Percentiles rank a stretch among this genome's conserved stretches.
phyloP scores from a whole-genome alignment of 2,888 invertebrate genomes.

The Dynastes tityus region DNA sequence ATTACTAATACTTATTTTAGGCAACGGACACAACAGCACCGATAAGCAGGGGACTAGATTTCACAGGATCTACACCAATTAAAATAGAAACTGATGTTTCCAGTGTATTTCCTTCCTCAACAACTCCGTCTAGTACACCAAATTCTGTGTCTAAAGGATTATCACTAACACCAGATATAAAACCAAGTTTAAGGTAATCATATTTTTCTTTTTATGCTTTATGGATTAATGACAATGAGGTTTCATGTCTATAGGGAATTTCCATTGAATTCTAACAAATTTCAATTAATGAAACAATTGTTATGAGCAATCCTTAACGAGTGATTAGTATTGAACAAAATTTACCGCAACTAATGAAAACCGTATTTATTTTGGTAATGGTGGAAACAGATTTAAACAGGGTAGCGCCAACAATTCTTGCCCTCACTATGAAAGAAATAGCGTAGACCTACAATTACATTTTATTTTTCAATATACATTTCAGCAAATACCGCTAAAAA shows the following conservation, averaged over 20 bases:
- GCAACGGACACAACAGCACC: slow-evolving; percentile 76
- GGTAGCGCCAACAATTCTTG: no score
- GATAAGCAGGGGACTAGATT: slow-evolving; percentile 70
- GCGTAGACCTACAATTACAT: background rate
- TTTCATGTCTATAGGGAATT: no score
- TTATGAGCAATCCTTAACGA: no score
- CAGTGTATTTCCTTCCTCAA: slow-evolving; percentile 67
- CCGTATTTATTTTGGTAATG: no score
- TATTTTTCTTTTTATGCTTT: background rate
- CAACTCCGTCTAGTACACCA: slow-evolving; percentile 72
- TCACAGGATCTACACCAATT: slow-evolving; percentile 65
- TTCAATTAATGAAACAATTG: no score
- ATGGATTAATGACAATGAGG: no score
- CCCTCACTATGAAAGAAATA: background rate
- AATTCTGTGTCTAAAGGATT: slow-evolving; percentile 71
- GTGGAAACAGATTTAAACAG: no score
- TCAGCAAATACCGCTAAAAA: background rate
- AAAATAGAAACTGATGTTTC: slow-evolving; percentile 68
- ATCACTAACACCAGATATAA: slow-evolving; percentile 68
- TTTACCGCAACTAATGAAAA: no score
- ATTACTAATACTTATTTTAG: slow-evolving; percentile 57
- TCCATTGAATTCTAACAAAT: no score
- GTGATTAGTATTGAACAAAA: no score
- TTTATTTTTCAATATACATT: background rate
- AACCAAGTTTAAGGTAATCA: slow-evolving; percentile 68